Evolutionary conservation across 2,113 vertebrate genomes (phyloP), one percentile per base, ranked within the genome.

Genomic region (Calidris pygmaea): DNA sequence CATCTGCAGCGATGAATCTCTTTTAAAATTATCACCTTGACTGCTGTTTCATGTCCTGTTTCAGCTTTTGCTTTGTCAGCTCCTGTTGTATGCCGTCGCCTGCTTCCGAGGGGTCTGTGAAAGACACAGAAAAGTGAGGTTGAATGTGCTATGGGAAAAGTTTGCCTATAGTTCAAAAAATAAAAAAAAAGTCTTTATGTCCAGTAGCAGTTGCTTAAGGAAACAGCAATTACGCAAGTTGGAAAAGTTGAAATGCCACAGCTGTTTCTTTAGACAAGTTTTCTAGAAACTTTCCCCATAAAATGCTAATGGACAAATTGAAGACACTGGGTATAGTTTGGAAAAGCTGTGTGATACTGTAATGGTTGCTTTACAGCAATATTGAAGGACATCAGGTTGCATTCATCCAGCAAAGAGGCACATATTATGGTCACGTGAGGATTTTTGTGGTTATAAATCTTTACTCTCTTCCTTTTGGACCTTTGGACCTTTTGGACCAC

Each of bases 301-400:
- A 91, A 67, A 30, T n/a, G 27, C 9, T 75, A 62, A 27, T 65
- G 62, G 78, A n/a, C 8, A 11, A 55, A 19, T 3, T 63, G 43
- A 24, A 59, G 60, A 47, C 29, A 15, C 20, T 76, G 58, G 8
- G 14, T 55, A 60, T 34, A 1, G 53, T 34, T 34, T 16, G 50
- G 55, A 14, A 19, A 32, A 71, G 50, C 12, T 0, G 0, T 14
- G 24, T 14, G 62, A 18, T 52, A 1, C 1, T 19, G 45, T 17
- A 9, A 5, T 7, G 41, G 58, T 18, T 52, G 41, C 24, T 94
- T 30, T 53, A 24, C 48, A 47, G 67, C 58, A 22, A 0, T 34
- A 3, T 5, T 39, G 87, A 27, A 68, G 71, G 37, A 29, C 24
- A 26, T 32, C 26, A 9, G 45, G 5, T 30, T 60, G 19, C 24